A percentile compares a stretch with the other conserved stretches of the same genome.
Conservation (phyloP, 2,113 vertebrate genomes). For the Tachycineta bicolor region DNA sequence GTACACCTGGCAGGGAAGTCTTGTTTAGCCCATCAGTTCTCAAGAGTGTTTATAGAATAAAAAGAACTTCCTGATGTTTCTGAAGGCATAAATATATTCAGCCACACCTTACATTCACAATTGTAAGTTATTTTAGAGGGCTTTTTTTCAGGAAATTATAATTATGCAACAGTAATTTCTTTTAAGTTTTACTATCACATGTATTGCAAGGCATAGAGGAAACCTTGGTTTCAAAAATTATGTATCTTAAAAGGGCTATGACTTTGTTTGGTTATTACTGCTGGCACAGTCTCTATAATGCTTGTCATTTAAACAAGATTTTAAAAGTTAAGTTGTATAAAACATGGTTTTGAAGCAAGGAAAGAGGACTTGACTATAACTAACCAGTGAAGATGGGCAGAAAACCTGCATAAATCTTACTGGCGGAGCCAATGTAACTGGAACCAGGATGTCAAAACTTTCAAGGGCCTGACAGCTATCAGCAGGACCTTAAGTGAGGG, state of each 20-base stretch:
- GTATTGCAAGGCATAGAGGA: not conserved
- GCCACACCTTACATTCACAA: not conserved
- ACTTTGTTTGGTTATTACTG: not conserved
- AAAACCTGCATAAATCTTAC: not conserved
- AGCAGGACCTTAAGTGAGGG: not conserved
- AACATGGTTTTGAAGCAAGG: not conserved
- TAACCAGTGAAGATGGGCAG: not conserved
- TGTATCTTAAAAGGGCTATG: not conserved
- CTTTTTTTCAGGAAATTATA: not conserved
- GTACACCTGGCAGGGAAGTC: not conserved
- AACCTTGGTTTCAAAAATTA: not conserved
- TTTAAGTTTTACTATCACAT: not conserved
- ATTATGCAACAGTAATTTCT: not conserved
- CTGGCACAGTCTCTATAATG: not conserved
- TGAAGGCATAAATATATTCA: not conserved
- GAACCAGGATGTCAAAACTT: not conserved
- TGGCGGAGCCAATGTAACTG: not conserved
- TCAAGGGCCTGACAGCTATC: not conserved
- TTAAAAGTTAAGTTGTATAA: not conserved
- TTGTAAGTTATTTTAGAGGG: not conserved
- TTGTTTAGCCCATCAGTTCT: slow-evolving; percentile 1
- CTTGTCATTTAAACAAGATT: not conserved
- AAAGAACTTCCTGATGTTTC: slow-evolving; percentile 36
- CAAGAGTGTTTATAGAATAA: not conserved
- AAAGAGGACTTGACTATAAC: not conserved